Evolutionary conservation across 2,888 invertebrate species (phyloP).

Genomic region (Melolontha melolontha): DNA sequence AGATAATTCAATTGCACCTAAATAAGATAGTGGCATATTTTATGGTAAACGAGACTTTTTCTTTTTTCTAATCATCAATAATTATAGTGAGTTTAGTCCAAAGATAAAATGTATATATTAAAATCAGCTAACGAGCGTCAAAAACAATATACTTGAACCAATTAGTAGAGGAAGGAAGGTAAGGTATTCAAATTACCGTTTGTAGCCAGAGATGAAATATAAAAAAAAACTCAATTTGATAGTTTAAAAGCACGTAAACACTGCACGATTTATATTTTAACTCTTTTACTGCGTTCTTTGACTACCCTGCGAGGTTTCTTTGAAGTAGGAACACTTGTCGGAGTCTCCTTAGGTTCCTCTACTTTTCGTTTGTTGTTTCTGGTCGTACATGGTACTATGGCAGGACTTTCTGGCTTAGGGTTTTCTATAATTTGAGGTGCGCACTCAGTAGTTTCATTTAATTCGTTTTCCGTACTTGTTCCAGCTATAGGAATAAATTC

Average conservation of each 20-base stretch:
- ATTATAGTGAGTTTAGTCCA: constrained; percentile 8
- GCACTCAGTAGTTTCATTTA: constrained; percentile 23
- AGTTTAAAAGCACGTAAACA: constrained; percentile 41
- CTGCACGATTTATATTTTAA: constrained; percentile 53
- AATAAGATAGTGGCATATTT: constrained; percentile 7
- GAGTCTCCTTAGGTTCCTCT: constrained; percentile 54
- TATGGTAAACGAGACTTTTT: too few relatives aligned
- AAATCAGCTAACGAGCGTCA: neutral
- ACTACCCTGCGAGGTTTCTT: constrained; percentile 57
- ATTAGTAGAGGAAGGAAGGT: constrained; percentile 1
- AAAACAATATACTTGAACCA: neutral
- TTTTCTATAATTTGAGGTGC: constrained; percentile 38
- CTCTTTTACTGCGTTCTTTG: constrained; percentile 59
- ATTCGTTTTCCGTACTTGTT: constrained; percentile 47
- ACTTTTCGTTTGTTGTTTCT: constrained; percentile 56
- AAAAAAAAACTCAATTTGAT: constrained; percentile 30
- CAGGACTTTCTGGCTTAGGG: constrained; percentile 37
- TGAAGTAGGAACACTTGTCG: constrained; percentile 49
- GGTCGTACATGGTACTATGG: constrained; percentile 42
- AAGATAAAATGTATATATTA: constrained; percentile 12
- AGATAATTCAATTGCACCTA: constrained; percentile 19
- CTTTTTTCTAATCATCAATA: too few relatives aligned
- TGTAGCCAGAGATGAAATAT: constrained; percentile 40
- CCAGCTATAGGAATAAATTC: constrained; percentile 65
- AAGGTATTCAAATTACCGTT: constrained; percentile 35